Base-by-base conservation (phyloP, 2,888 invertebrate genomes). In the Steinernema hermaphroditum region DNA sequence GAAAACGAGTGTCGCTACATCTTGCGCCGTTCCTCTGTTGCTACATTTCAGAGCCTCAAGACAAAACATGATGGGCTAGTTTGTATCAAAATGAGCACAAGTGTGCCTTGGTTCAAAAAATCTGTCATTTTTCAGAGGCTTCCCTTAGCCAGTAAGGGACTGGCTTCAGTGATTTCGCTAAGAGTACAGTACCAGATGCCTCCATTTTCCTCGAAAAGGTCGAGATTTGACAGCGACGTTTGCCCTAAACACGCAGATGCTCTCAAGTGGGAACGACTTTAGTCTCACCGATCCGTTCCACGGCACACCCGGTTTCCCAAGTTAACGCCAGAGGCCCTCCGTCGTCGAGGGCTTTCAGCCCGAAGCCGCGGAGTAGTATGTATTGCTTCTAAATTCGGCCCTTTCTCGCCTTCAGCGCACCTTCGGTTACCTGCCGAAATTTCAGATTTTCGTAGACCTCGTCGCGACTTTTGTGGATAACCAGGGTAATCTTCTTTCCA, bases 371-470 rank as follows among this genome's bases (percentile, higher is more conserved):
- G 2, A 62, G 12, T 1, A 62, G 16, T 16, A 62, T 12, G 32
- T 32, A 29, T 27, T 62, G 62, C 9, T 32, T 22, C 62, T 54
- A 27, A 9, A 46, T 9, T 41, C n/a, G 16, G 4, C 6, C 4
- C 6, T 9, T 46, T 46, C 22, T 9, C 8, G 16, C n/a, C n/a
- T 46, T 4, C 46, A 46, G 22, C 19, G 9, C 54, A 6, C 6
- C 22, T 6, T 8, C 24, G 14, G 24, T 54, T 22, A 54, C 54
- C 54, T 62, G 62, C 1, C 62, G 62, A 16, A 62, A 62, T 32
- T 62, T 62, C 14, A 62, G 62, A n/a, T 16, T 62, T 32, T 62
- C 62, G 62, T 62, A 62, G 12, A 62, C 62, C 16, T 62, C 62
- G 14, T 62, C 62, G 16, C 62, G 6, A 16, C 27, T 62, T 32